These are phyloP conservation scores for Chaetura pelagica DNA, from an alignment of 2,113 vertebrate species.

Conservation along the genomic window DNA sequence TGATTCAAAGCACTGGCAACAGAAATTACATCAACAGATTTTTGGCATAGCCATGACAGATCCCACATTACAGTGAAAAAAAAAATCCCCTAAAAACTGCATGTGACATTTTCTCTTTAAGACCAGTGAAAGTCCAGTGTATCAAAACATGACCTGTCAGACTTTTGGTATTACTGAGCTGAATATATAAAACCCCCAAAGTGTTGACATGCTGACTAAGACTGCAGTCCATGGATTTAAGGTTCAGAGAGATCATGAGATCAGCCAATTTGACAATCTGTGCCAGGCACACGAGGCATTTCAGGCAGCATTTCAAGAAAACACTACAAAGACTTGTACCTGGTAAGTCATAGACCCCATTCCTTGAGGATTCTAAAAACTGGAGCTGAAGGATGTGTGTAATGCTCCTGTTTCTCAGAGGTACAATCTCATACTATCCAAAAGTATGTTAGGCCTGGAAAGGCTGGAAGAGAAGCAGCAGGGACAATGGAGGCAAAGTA, in stretches of 20 bases:
- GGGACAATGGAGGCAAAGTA: not conserved
- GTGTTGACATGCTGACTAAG: not conserved
- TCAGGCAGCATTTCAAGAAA: not conserved
- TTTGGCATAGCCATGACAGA: slow-evolving; percentile 62
- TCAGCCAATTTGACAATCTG: not conserved
- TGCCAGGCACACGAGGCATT: not conserved
- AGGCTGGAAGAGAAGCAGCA: not conserved
- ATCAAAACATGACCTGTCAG: not conserved
- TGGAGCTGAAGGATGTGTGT: not conserved
- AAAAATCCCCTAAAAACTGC: not conserved
- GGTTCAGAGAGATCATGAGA: not conserved
- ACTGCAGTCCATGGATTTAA: not conserved
- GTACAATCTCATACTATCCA: not conserved
- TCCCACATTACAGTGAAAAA: slow-evolving; percentile 43
- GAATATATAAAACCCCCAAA: not conserved
- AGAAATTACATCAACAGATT: slow-evolving; percentile 62
- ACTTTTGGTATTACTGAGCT: not conserved
- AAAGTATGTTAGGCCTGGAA: not conserved
- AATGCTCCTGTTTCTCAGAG: not conserved
- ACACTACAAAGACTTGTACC: not conserved
- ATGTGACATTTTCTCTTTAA: slow-evolving; percentile 25
- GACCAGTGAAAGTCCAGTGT: slow-evolving; percentile 8
- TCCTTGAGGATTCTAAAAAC: not conserved
- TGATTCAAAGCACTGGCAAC: slow-evolving; percentile 66
- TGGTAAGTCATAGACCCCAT: not conserved